These are phyloP conservation scores for Poicephalus gulielmi DNA, from an alignment of 2,113 vertebrate genomes.

Conservation along the genomic window DNA sequence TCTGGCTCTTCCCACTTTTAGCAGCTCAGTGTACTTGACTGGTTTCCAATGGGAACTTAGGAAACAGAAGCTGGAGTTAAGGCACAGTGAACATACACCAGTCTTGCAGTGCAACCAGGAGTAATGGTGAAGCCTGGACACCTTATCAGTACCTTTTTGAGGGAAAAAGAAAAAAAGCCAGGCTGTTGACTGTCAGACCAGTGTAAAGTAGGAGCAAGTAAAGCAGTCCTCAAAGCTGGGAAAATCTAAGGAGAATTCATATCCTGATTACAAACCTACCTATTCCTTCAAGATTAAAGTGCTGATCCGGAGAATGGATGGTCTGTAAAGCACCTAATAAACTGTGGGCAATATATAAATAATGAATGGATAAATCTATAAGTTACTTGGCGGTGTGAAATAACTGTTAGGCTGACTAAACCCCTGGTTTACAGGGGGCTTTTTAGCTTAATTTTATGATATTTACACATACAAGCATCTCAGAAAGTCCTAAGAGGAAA, in stretches of 20 bases:
- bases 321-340: constrained; percentile 16
- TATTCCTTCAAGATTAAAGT: not conserved
- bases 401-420: not conserved
- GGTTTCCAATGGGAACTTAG: not conserved
- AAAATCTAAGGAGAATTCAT: not conserved
- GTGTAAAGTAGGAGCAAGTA: not conserved
- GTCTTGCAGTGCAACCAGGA: not conserved
- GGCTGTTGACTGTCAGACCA: not conserved
- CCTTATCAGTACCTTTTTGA: not conserved
- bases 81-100: not conserved
- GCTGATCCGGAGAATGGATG: not conserved
- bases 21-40: not conserved
- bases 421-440: not conserved
- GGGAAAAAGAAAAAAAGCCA: not conserved
- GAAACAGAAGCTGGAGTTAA: not conserved
- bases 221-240: not conserved
- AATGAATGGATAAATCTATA: not conserved
- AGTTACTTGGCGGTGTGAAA: not conserved
- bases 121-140: not conserved
- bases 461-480: not conserved
- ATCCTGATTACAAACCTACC: not conserved
- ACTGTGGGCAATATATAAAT: not conserved
- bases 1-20: not conserved
- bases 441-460: not conserved
- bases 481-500: not conserved